Evolutionary conservation across 2,888 invertebrate genomes (phyloP).

Genomic region (Drosophila colorata): DNA sequence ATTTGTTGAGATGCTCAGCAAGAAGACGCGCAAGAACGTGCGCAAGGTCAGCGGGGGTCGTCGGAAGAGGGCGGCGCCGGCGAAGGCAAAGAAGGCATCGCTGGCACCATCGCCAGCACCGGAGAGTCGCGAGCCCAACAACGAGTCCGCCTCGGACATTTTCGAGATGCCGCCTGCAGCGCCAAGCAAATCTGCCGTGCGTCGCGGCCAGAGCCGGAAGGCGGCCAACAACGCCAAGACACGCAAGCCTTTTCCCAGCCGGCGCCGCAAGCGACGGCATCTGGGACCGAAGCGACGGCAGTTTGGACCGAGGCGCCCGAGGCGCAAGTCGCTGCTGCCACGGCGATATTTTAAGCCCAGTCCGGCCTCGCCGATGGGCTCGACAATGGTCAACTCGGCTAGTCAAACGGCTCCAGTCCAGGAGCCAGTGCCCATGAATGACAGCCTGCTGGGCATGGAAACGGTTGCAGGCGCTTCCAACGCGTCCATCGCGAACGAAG

Average conservation of each 20-base stretch:
- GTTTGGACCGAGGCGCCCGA: too few relatives aligned
- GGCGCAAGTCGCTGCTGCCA: not conserved
- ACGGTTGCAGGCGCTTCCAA: not conserved
- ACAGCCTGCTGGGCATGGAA: too few relatives aligned
- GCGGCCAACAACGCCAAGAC: not conserved
- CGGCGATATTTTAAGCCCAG: not conserved
- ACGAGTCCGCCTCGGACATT: too few relatives aligned
- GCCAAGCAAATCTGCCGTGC: not conserved
- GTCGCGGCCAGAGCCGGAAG: not conserved
- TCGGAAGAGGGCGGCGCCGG: not conserved
- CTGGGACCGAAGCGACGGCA: not conserved
- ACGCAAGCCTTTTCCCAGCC: not conserved
- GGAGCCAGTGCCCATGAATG: too few relatives aligned
- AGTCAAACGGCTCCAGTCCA: too few relatives aligned
- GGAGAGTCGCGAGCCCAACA: too few relatives aligned
- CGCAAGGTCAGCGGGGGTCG: not conserved
- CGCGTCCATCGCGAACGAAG: not conserved
- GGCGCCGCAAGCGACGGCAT: too few relatives aligned
- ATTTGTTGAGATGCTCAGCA: slow-evolving; percentile 2
- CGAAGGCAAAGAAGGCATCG: not conserved
- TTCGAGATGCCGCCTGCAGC: too few relatives aligned
- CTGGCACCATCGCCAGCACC: too few relatives aligned
- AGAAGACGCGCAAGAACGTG: not conserved
- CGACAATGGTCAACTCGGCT: too few relatives aligned
- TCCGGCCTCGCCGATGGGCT: not conserved